phyloP scores from a whole-genome alignment of 2,113 vertebrate genomes.

The Solenodon paradoxus region DNA sequence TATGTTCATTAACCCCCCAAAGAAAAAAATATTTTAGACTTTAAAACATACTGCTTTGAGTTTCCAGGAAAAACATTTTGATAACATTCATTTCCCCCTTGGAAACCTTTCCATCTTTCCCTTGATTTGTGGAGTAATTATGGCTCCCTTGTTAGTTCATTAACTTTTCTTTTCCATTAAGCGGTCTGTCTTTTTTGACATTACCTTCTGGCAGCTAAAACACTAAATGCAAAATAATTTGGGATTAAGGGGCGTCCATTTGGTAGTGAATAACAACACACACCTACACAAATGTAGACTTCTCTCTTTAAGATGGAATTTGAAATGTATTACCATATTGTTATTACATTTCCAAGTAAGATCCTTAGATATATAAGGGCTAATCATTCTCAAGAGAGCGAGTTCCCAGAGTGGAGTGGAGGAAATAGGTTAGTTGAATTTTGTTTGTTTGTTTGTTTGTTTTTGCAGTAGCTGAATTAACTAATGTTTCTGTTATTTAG shows the following conservation, averaged over 20 bases:
- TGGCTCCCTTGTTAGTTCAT: constrained; percentile 67
- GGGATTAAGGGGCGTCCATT: constrained; percentile 20
- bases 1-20: background rate
- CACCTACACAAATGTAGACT: background rate
- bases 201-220: constrained; percentile 62
- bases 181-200: constrained; percentile 48
- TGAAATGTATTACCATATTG: background rate
- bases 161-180: constrained; percentile 69
- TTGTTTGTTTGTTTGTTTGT: no score
- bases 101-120: constrained; percentile 46
- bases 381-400: background rate
- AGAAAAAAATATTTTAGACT: background rate
- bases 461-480: background rate
- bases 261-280: background rate
- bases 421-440: no score
- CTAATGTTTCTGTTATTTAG: background rate
- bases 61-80: constrained; percentile 60
- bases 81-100: background rate
- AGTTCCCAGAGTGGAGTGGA: background rate
- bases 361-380: background rate
- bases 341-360: background rate
- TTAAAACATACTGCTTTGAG: constrained; percentile 36
- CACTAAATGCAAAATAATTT: constrained; percentile 62
- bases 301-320: background rate
- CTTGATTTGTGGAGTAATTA: constrained; percentile 66